Conservation (phyloP, 2,113 vertebrate species). For the Hippocampus guttulatus region DNA sequence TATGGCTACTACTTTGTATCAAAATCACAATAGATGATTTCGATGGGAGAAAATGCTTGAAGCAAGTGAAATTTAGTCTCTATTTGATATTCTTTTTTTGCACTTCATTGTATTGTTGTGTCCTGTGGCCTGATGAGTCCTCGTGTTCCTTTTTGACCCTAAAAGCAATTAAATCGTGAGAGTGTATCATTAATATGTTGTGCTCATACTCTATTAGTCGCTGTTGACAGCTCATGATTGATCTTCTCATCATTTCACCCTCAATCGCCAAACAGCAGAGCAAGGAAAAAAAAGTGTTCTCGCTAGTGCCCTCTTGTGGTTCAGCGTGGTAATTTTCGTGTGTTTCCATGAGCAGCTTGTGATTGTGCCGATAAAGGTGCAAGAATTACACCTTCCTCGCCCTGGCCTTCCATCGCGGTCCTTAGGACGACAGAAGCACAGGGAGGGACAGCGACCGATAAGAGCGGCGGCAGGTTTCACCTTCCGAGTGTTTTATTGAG, state of each 20-base stretch:
- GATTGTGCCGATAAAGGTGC: not conserved
- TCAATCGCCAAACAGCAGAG: conserved; percentile 47
- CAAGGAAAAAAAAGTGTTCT: not conserved
- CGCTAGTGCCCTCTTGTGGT: conserved; percentile 1
- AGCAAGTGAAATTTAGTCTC: not conserved
- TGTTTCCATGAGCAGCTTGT: not conserved
- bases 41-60: no score
- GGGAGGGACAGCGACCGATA: conserved; percentile 1
- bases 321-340: not conserved
- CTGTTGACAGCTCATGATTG: conserved; percentile 66
- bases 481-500: conserved; percentile 61
- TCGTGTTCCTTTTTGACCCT: conserved; percentile 1
- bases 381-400: not conserved
- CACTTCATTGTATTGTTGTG: not conserved
- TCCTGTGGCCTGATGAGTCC: not conserved
- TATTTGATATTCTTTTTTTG: not conserved
- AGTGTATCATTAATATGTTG: conserved; percentile 60
- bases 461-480: conserved; percentile 46
- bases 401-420: not conserved
- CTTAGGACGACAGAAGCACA: not conserved
- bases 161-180: conserved; percentile 17
- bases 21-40: no score
- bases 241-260: conserved; percentile 66
- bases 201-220: conserved; percentile 66
- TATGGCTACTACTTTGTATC: no score